Base-by-base conservation (phyloP, 1,140 invertebrate genomes). In the Drosophila lowei region DNA sequence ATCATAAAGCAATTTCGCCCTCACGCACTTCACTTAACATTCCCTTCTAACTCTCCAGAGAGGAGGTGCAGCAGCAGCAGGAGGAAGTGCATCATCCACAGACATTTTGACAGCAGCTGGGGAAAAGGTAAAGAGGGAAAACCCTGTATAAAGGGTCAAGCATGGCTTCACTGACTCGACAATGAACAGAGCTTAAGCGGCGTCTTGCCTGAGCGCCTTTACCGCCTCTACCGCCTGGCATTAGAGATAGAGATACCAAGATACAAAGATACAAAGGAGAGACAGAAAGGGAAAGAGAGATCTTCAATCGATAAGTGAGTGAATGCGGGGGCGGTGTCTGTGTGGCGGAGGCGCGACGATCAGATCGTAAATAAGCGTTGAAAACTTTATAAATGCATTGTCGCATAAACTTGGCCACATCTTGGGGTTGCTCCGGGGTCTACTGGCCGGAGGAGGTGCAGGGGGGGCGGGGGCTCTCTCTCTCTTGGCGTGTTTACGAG, bases 341-440 rank as follows among this genome's bases (percentile, higher is more conserved):
- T 30, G 7, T 38, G 11, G 11, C 11, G 11, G 34, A 38, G 34
- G 34, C 34, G 34, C 34, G 47, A 34, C 61, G 55, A 77, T 77
- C 64, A 71, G 83, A 86, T 81, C 81, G 74, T 86, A 86, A 86
- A 88, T 88, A 86, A 86, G 78, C 74, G 81, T 53, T 88, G 74
- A 86, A 86, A 86, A 86, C 81, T 86, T 88, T 86, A 86, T 86
- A 86, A 88, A 88, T 67, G 61, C 83, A 52, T 63, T 63, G 62
- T 77, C 68, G 78, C 81, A 88, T 86, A 86, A 85, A 85, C 81
- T 88, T 81, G 77, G 58, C 72, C 72, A 71, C 11, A 18, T 21
- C 13, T 47, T 21, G 23, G 30, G 34, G 16, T 47, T 25, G 65
- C 28, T 67, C 58, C 41, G 63, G 63, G 64, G 61, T 54, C 44